Base-by-base conservation (phyloP, 2,113 vertebrate species). In the Ptychochromis oligacanthus region DNA sequence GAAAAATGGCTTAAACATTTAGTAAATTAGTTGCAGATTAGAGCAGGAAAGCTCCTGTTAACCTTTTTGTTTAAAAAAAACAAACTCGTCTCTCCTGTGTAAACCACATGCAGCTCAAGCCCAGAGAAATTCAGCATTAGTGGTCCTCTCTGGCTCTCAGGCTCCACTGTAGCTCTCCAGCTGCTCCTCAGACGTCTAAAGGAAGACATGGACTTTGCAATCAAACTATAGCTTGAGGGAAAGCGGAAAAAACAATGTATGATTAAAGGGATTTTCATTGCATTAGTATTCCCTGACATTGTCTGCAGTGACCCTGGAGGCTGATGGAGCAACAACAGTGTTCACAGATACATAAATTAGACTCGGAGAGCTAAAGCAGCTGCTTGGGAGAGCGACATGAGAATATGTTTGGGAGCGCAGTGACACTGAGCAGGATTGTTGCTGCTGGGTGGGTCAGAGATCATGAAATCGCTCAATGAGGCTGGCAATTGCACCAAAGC, bases 231-330 rank as follows among this genome's bases (percentile, higher is more conserved):
- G 83, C 85, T 86, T 54, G 18, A 78, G 79, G 89, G 78, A 52
- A 77, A 80, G 67, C 85, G 56, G 59, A 82, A 82, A 72, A 85
- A 91, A 82, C 77, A 81, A 57, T 26, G 81, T 56, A 38, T 87
- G 85, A 93, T 93, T 88, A 89, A 84, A 82, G 72, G 49, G 74
- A 92, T 94, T 90, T 89, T 90, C 90, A 89, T 90, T 55, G 4
- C 9, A 79, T 89, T 90, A 86, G 77, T 84, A 91, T 89, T 92
- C 87, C n/a, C 58, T 77, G 61, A 79, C 87, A 70, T 46, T 57
- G 67, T 80, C 31, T 46, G 77, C 80, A 34, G 59, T 87, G 86
- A 88, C 91, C 90, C 91, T 24, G 59, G 81, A 77, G 86, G 82
- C 61, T 72, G 58, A 38, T 20, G 31, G 84, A 72, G 61, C 79